These are phyloP conservation scores for Charanyca ferruginea DNA, from an alignment of 2,888 invertebrate species.

Conservation along the genomic window DNA sequence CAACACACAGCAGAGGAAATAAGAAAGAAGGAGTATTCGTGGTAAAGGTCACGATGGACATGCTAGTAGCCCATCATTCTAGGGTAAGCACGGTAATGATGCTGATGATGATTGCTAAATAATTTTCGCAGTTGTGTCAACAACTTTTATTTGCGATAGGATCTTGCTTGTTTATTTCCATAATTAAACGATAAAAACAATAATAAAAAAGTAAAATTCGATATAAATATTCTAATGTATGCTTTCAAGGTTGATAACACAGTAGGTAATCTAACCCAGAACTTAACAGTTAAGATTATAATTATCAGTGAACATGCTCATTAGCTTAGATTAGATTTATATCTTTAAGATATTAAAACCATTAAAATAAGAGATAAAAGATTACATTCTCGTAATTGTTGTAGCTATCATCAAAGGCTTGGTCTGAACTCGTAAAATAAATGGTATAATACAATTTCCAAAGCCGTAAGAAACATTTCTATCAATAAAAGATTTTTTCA, in stretches of 20 bases:
- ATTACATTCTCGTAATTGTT: constrained; percentile 19
- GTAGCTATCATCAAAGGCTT: neutral
- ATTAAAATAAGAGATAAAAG: constrained; percentile 38
- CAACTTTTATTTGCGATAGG: neutral
- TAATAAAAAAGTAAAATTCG: neutral
- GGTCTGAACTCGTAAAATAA: neutral
- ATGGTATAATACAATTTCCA: neutral
- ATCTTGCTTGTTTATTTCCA: constrained; percentile 6
- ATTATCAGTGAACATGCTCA: constrained; percentile 29
- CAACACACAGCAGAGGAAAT: neutral
- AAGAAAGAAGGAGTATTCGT: neutral
- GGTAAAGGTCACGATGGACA: neutral
- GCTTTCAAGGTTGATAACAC: constrained; percentile 21
- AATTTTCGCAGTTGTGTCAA: neutral
- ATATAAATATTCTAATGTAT: neutral
- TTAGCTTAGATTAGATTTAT: constrained; percentile 32
- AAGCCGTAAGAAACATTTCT: neutral
- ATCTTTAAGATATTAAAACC: constrained; percentile 34
- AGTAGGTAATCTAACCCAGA: constrained; percentile 17
- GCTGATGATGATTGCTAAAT: neutral
- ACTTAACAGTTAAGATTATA: constrained; percentile 32
- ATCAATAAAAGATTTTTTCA: too few species aligned
- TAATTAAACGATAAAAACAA: constrained; percentile 1
- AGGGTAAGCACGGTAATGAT: neutral
- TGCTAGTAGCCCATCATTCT: neutral